Percentiles rank a stretch among this genome's conserved stretches.
Conservation (phyloP, 2,113 vertebrate species). For the Mus spicilegus region DNA sequence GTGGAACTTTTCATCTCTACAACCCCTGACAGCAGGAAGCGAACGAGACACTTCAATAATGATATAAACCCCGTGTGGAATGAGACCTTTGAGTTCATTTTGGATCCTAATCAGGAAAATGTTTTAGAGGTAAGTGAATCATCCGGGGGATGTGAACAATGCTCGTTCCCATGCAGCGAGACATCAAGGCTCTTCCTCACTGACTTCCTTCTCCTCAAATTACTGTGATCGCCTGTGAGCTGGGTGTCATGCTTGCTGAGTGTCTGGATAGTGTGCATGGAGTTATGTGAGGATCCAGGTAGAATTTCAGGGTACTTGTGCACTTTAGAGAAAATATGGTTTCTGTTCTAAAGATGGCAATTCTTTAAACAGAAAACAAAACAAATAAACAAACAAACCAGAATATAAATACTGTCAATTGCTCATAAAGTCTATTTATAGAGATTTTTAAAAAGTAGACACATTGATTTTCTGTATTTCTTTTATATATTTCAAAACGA, state of each 20-base stretch:
- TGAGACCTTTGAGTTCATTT: slow-evolving; percentile 95
- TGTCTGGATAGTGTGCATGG: neutral
- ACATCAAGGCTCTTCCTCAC: neutral
- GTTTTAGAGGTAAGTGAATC: slow-evolving; percentile 91
- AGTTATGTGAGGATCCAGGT: neutral
- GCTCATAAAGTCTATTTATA: neutral
- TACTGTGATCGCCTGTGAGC: neutral
- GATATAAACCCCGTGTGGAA: slow-evolving; percentile 96
- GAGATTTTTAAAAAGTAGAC: neutral
- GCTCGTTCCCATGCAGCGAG: neutral
- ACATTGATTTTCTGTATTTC: neutral
- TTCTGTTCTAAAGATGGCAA: neutral
- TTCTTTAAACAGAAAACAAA: neutral
- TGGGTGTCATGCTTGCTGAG: neutral
- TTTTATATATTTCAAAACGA: neutral
- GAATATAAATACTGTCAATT: neutral
- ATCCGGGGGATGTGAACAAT: neutral
- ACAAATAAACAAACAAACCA: neutral
- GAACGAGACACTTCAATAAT: slow-evolving; percentile 95
- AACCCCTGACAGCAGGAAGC: slow-evolving; percentile 94
- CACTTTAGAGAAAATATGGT: neutral
- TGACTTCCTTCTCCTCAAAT: neutral
- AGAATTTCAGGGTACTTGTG: neutral
- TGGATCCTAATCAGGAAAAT: slow-evolving; percentile 97
- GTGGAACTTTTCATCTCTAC: slow-evolving; percentile 96